Conservation (phyloP, 2,113 vertebrate genomes). For the Fulica atra region DNA sequence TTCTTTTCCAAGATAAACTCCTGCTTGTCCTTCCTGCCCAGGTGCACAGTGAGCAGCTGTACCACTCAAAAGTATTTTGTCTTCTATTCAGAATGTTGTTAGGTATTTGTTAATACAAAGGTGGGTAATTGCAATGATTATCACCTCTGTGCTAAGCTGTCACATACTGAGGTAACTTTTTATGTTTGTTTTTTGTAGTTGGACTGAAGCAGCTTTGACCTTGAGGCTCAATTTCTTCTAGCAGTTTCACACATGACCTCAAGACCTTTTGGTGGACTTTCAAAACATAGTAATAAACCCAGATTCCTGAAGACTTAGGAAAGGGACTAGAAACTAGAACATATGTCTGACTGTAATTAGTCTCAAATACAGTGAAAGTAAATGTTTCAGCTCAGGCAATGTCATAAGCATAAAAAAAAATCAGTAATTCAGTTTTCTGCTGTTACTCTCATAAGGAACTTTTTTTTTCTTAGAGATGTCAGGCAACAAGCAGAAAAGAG, state of each 20-base stretch:
- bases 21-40: not conserved
- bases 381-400: not conserved
- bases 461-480: not conserved
- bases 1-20: not conserved
- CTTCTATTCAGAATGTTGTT: not conserved
- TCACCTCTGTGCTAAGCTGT: not conserved
- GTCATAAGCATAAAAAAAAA: not conserved
- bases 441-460: not conserved
- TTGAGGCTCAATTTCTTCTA: not conserved
- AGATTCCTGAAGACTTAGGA: not conserved
- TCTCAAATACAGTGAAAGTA: not conserved
- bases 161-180: not conserved
- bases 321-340: not conserved
- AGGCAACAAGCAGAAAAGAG: not conserved
- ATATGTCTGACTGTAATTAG: not conserved
- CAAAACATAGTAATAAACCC: not conserved
- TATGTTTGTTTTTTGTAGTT: not conserved
- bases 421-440: slow-evolving; percentile 3
- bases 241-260: not conserved
- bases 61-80: not conserved
- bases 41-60: not conserved
- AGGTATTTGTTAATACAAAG: not conserved
- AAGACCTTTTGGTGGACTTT: not conserved
- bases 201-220: not conserved
- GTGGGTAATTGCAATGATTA: not conserved